Evolutionary conservation across 2,113 vertebrate genomes (phyloP), one percentile per base, ranked within the genome.

Genomic region (Dromiciops gliroides): DNA sequence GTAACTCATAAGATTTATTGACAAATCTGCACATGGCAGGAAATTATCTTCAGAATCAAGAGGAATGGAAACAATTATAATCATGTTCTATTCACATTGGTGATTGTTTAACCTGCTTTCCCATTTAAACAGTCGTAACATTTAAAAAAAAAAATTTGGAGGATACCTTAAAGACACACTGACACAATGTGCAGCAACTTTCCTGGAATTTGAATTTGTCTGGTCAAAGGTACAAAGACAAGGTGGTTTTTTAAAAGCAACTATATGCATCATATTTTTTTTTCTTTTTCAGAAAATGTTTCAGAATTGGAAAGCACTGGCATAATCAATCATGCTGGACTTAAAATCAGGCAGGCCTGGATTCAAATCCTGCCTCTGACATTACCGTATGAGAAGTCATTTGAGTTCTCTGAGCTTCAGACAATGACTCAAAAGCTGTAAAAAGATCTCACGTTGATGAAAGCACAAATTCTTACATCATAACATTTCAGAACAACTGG

Each of bases 1-100:
- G 90, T 96, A 97, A 98, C 37, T 90, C 95, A 97, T 95, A 97
- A 94, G 96, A 95, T 97, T 96, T 97, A 97, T 97, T 96, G 97
- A 97, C 96, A 97, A 90, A 95, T 97, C 94, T 98, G 97, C 92
- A 96, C 48, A 89, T 89, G 89, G 75, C 93, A 96, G 53, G 96
- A 97, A 95, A 67, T 51, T 97, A 97, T 96, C 96, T 95, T 97
- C 88, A 94, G 95, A 97, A 92, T 95, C 97, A 96, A 97, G 95
- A 97, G 90, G 93, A 97, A 97, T 49, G 97, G 91, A 96, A 98
- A 88, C 90, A 95, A 98, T 92, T 95, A 93, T 97, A 97, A 95
- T 95, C 94, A 98, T 95, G 91, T 92, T 96, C 90, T 92, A 97
- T 98, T 97, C 92, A 97, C 37, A 90, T 37, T 50, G 94, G 90